A percentile compares a stretch with the other conserved stretches of the same genome.
phyloP scores from a whole-genome alignment of 2,888 invertebrate species.

The Cryptus armator region DNA sequence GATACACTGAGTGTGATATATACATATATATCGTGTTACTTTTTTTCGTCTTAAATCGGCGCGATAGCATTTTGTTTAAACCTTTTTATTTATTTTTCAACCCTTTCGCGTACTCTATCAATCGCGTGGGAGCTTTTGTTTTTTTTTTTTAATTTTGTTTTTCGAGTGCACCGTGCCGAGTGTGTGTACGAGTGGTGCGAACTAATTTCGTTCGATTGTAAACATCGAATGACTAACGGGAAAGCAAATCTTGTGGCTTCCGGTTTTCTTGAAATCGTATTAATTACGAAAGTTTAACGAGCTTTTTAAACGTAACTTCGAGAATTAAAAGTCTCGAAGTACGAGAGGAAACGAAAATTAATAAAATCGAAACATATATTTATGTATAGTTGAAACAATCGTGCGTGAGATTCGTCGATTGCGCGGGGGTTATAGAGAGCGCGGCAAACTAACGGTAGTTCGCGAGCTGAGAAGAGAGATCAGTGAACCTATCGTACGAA shows the following conservation, averaged over 20 bases:
- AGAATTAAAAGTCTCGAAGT: background rate
- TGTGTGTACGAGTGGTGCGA: slow-evolving; percentile 41
- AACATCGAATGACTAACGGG: background rate
- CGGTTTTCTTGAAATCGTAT: slow-evolving; percentile 36
- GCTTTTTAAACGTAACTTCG: background rate
- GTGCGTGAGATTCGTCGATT: slow-evolving; percentile 12
- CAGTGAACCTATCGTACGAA: slow-evolving; percentile 36
- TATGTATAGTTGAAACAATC: background rate
- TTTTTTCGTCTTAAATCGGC: background rate
- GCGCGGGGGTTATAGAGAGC: background rate
- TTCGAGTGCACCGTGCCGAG: background rate
- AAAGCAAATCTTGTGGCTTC: slow-evolving; percentile 11
- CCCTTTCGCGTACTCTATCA: background rate
- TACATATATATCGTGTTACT: background rate
- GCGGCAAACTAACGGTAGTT: slow-evolving; percentile 13
- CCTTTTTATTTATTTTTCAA: background rate
- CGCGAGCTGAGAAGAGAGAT: slow-evolving; percentile 6
- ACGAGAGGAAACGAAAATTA: background rate
- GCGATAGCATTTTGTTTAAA: background rate
- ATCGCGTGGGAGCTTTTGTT: background rate
- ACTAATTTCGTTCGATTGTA: slow-evolving; percentile 34
- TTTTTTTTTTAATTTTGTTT: background rate
- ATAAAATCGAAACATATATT: background rate
- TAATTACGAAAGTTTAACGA: slow-evolving; percentile 9
- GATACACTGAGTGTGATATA: background rate